Conservation (phyloP, 2,113 vertebrate species). For the Lophius piscatorius region DNA sequence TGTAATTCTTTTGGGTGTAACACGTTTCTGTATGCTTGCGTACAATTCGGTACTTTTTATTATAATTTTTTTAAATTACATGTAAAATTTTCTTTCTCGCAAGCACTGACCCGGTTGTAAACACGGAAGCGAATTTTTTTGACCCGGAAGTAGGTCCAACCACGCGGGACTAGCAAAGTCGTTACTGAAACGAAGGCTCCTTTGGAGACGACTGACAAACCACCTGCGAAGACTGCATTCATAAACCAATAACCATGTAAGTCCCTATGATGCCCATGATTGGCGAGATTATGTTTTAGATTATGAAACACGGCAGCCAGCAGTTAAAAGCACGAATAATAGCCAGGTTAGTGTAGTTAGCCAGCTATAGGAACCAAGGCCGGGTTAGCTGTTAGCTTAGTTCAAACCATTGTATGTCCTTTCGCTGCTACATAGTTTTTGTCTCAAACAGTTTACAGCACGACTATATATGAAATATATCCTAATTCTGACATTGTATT, state of each 20-base stretch:
- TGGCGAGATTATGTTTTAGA: background rate
- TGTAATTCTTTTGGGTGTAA: too few relatives aligned
- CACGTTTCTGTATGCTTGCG: too few relatives aligned
- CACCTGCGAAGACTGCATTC: background rate
- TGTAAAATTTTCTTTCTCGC: too few relatives aligned
- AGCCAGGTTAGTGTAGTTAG: constrained; percentile 10
- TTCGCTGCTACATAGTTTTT: fast-evolving
- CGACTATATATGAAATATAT: too few relatives aligned
- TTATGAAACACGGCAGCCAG: background rate
- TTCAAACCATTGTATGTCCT: background rate
- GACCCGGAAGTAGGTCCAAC: constrained; percentile 51
- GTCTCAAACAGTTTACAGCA: fast-evolving
- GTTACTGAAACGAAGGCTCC: constrained; percentile 19
- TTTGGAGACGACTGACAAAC: background rate
- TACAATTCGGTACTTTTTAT: too few relatives aligned
- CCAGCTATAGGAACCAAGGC: background rate
- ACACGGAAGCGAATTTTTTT: background rate
- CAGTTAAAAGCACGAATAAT: background rate
- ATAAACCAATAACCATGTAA: constrained; percentile 50
- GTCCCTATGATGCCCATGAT: background rate
- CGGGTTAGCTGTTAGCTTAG: constrained; percentile 8
- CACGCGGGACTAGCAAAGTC: constrained; percentile 33
- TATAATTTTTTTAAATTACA: too few relatives aligned
- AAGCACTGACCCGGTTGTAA: background rate
- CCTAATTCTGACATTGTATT: too few relatives aligned